Evolutionary conservation across 2,113 vertebrate genomes (phyloP), one percentile per base, ranked within the genome.

Genomic region (Pipra filicauda): DNA sequence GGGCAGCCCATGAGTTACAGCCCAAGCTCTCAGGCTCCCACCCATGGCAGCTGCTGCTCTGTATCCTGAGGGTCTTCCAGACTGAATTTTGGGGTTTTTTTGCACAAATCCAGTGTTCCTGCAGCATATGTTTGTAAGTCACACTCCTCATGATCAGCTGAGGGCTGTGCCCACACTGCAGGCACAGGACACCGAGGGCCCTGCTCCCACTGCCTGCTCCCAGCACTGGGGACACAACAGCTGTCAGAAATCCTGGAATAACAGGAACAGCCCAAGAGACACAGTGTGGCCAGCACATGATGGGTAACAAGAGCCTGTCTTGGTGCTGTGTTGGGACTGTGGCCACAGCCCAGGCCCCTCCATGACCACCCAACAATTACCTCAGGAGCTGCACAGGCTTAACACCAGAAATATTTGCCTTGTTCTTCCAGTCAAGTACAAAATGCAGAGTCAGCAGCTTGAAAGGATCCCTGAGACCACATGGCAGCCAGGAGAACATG

Each of bases 401-500:
- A 30, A 49, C 72, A 58, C 65, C 24, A 59, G 88, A 88, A 86
- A 30, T 22, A 41, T 73, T n/a, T 58, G 89, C 57, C 80, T 73
- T 43, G 86, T 51, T 93, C 85, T 64, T 82, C 44, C 86, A 81
- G 92, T 62, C 92, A 96, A 87, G 91, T 35, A 81, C 41, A 91
- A 94, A 95, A 14, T 22, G 75, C 74, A 84, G 52, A 95, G 85
- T 72, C 95, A 97, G 96, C 89, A 97, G 94, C 88, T 71, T 54
- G 59, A 74, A 49, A 43, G 77, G 87, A 91, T 75, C 85, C 88
- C 21, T 18, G 89, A 84, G 87, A 59, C 89, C 15, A 43, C 12
- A 71, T 12, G 35, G 91, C n/a, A 74, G 61, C 35, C 71, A 80
- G 64, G 75, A 84, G 85, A 65, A n/a, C 5, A 22, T 33, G 71